Evolutionary conservation across 35 echinoderm and acorn worm genomes (phyloP), one percentile per base, ranked within the genome.

Genomic region (Anneissia japonica): DNA sequence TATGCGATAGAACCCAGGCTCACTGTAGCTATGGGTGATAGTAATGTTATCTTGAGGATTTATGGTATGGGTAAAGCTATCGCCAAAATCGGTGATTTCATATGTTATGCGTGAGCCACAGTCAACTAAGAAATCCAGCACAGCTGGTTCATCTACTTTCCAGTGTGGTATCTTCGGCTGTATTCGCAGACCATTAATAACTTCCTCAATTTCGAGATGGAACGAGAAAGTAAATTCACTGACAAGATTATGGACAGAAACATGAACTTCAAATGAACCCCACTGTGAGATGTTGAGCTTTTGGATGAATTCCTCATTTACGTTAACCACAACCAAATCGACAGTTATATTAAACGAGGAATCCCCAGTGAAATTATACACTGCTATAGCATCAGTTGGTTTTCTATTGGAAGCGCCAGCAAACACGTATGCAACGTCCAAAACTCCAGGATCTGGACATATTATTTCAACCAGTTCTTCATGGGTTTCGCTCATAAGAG

Each of bases 181-280:
- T 5, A 97, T 77, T 32, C 11, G 46, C n/a, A 97, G 75, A 19
- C 90, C 82, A 26, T 93, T 39, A 34, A 97, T 85, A 0, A 91
- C 88, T 79, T 77, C 76, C 64, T 97, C 94, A 87, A 97, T 93
- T 75, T 97, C 94, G 30, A 97, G 90, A 32, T 87, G 79, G 2
- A 88, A 74, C 17, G 82, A 83, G 81, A 97, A 97, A 1, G 77
- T 35, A 91, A 92, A 90, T 84, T 85, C 93, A 75, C 91, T 97
- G 1, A 97, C 94, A 0, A 97, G 85, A 32, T 97, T 97, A 32
- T 87, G 91, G 39, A 97, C 93, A 46, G 93, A 90, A 34, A 97
- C 91, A 75, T 38, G 46, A 13, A 84, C 80, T 21, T 85, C 79
- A 82, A 93, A 97, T 16, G 79, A 81, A 64, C 51, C 51, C 51